Evolutionary conservation across 2,113 vertebrate species (phyloP).

Genomic region (Promerops cafer): DNA sequence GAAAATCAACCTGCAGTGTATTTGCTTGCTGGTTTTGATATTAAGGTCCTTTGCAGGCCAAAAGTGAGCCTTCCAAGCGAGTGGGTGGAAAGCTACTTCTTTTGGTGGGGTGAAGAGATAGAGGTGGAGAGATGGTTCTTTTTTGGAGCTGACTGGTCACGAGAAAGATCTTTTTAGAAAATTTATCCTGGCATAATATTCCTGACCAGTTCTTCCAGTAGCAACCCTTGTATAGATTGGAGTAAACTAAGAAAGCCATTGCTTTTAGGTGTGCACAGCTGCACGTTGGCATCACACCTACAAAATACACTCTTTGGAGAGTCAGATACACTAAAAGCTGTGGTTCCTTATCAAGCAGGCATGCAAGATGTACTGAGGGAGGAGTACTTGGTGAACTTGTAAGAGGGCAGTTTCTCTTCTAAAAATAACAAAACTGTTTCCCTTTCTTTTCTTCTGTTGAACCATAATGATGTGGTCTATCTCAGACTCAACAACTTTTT

Average conservation of each 20-base stretch:
- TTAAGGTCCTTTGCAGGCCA: not conserved
- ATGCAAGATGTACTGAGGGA: not conserved
- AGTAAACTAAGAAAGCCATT: not conserved
- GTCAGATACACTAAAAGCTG: not conserved
- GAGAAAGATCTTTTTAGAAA: not conserved
- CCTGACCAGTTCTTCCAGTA: not conserved
- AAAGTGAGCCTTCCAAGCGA: not conserved
- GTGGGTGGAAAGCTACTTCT: not conserved
- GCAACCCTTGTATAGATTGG: not conserved
- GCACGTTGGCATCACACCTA: not conserved
- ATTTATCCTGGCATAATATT: not conserved
- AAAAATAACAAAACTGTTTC: not conserved
- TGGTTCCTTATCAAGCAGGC: not conserved
- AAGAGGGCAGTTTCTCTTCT: not conserved
- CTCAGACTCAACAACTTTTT: not conserved
- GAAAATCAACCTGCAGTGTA: not conserved
- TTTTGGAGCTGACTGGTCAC: not conserved
- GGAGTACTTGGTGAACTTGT: not conserved
- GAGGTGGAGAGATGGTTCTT: not conserved
- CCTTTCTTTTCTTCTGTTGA: not conserved
- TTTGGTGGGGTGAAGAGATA: not conserved
- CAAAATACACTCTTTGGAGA: not conserved
- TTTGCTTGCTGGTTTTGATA: not conserved
- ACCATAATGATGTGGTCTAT: not conserved
- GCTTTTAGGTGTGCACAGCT: not conserved